phyloP scores from a whole-genome alignment of 2,113 vertebrate species.

The Phalacrocorax pelagicus region DNA sequence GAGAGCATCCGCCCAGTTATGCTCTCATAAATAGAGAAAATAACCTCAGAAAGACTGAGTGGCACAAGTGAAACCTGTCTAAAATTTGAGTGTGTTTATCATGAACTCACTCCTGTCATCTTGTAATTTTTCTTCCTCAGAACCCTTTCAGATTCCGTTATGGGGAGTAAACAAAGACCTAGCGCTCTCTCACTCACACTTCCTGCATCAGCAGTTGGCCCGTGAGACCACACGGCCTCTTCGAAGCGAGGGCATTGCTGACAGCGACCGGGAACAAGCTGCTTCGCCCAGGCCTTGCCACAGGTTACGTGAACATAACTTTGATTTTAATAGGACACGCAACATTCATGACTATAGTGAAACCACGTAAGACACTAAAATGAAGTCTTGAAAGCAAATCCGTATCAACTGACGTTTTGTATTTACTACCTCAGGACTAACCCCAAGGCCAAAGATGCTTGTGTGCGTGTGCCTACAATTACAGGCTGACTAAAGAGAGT shows the following conservation, averaged over 20 bases:
- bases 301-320: slow-evolving; percentile 35
- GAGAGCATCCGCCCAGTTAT: background rate
- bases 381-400: slow-evolving; percentile 14
- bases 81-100: background rate
- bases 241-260: background rate
- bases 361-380: slow-evolving; percentile 59
- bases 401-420: slow-evolving; percentile 4
- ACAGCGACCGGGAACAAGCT: background rate
- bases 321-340: slow-evolving; percentile 70
- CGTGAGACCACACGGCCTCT: background rate
- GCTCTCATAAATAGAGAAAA: background rate
- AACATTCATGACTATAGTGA: slow-evolving; percentile 60
- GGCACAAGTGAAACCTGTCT: background rate
- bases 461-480: background rate
- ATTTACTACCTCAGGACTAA: slow-evolving; percentile 79
- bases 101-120: background rate
- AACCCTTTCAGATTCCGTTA: slow-evolving; percentile 62
- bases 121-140: slow-evolving; percentile 52
- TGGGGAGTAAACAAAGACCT: slow-evolving; percentile 73
- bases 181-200: background rate
- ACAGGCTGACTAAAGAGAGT: background rate
- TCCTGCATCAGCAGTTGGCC: slow-evolving; percentile 55
- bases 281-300: slow-evolving; percentile 32
- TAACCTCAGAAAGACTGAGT: background rate
- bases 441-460: slow-evolving; percentile 70